Evolutionary conservation across 2,797 vertebrate genomes (phyloP), one percentile per base, ranked within the genome.

Genomic region (Crossoptilon crossoptilon): DNA sequence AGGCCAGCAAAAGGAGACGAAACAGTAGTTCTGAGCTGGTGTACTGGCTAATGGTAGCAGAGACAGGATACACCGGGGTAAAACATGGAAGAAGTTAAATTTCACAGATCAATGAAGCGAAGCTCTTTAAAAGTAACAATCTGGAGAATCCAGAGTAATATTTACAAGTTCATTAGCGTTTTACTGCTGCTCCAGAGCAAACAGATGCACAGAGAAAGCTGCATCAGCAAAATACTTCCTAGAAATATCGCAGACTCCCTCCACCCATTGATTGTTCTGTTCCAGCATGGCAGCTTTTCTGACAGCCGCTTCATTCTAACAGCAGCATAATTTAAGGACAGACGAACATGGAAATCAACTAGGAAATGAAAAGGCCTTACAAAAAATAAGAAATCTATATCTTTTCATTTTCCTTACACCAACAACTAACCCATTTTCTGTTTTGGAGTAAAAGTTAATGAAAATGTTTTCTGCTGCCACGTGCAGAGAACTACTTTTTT

Each of bases 201-300:
- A 29, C 8, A 66, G 55, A 91, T 84, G 23, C 0, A 2, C 31
- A 48, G 22, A 78, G 63, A 71, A 95, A 79, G 3, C 16, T 44
- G 68, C 51, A 51, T 19, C 58, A 62, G 44, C 37, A 85, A 91
- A 77, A 74, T 10, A 24, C 6, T 84, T 58, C 44, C 53, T 43
- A 35, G 33, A 79, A 80, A 62, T 35, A 66, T 5, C 82, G 55
- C 33, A 68, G 58, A 11, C 6, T 72, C 5, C 15, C 29, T 74
- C 62, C 3, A 15, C 19, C 35, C 39, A 35, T n/a, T 79, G 10
- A 39, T 51, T 0, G 0, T 10, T 53, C 19, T 37, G 21, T 48
- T 84, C 27, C 48, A 73, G 53, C 16, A 71, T 1, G 3, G 44
- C 72, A 79, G 48, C 48, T 62, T 21, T 22, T 67, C 29, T 15